phyloP scores from a whole-genome alignment of 2,113 vertebrate genomes.

The Hydrochoerus hydrochaeris region DNA sequence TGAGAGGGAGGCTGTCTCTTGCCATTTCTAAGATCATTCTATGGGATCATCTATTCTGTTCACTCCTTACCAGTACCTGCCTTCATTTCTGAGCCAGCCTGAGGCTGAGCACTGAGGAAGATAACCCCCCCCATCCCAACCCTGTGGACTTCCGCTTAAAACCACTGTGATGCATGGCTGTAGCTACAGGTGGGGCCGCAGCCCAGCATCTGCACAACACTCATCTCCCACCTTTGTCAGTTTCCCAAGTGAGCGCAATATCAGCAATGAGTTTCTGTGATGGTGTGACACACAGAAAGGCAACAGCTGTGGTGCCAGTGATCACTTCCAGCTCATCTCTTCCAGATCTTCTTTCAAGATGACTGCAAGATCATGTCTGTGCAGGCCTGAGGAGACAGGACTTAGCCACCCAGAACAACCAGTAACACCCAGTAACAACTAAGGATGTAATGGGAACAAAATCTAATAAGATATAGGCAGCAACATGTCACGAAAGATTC shows the following conservation, averaged over 20 bases:
- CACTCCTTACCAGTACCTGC: background rate
- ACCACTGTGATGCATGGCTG: background rate
- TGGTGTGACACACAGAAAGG: background rate
- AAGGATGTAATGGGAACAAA: background rate
- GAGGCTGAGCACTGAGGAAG: background rate
- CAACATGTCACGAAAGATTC: background rate
- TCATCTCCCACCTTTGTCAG: no score
- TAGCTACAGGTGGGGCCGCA: background rate
- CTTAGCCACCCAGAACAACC: background rate
- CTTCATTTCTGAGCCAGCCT: background rate
- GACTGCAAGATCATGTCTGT: background rate
- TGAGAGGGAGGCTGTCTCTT: fast-evolving
- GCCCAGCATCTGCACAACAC: background rate
- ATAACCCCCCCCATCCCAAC: background rate
- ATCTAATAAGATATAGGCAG: background rate
- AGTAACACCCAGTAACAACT: no score
- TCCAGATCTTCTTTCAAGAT: background rate
- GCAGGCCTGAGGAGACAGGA: background rate
- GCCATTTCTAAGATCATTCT: background rate
- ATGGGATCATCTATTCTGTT: background rate
- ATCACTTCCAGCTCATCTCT: background rate
- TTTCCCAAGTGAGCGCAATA: background rate
- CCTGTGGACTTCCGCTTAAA: background rate
- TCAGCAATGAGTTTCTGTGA: background rate
- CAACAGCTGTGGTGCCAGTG: no score